Conservation (phyloP, 92 coral and sea anemone species). For the Umimayanthus chanpuru region DNA sequence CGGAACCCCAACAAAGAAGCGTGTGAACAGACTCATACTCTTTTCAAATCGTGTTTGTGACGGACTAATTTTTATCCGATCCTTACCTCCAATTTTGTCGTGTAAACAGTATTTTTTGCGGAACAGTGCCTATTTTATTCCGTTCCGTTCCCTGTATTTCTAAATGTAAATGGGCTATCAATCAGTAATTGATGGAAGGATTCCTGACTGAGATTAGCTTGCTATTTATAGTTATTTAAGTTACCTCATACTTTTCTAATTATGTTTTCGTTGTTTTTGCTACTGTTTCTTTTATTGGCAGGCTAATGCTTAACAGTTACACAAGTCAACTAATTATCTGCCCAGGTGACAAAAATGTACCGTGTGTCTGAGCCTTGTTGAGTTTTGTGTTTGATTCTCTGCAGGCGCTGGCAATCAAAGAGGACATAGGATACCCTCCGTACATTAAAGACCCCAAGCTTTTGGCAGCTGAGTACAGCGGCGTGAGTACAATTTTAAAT, state of each 20-base stretch:
- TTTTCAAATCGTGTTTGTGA: constrained; percentile 21
- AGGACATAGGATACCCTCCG: constrained; percentile 44
- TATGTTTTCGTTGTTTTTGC: too few species aligned
- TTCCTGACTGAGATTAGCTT: too few species aligned
- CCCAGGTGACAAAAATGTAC: not conserved
- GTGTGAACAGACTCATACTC: constrained; percentile 33
- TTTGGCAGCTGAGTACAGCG: constrained; percentile 22
- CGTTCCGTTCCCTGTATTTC: constrained; percentile 31
- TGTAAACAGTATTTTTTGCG: constrained; percentile 31
- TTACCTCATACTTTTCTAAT: too few species aligned
- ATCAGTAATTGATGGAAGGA: too few species aligned
- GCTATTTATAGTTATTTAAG: too few species aligned
- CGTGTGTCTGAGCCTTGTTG: not conserved
- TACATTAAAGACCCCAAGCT: constrained; percentile 35
- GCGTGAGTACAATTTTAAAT: not conserved
- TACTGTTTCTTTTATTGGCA: too few species aligned
- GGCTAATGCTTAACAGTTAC: too few species aligned
- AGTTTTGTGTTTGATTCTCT: not conserved
- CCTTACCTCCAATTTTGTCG: constrained; percentile 18
- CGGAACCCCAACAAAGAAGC: constrained; percentile 8
- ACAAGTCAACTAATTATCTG: too few species aligned
- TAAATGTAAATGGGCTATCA: constrained; percentile 26
- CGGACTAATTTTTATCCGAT: constrained; percentile 27
- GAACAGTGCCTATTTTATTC: constrained; percentile 20
- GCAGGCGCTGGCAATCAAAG: constrained; percentile 33